Conservation (phyloP, 2,113 vertebrate genomes). For the Hippocampus guttulatus region DNA sequence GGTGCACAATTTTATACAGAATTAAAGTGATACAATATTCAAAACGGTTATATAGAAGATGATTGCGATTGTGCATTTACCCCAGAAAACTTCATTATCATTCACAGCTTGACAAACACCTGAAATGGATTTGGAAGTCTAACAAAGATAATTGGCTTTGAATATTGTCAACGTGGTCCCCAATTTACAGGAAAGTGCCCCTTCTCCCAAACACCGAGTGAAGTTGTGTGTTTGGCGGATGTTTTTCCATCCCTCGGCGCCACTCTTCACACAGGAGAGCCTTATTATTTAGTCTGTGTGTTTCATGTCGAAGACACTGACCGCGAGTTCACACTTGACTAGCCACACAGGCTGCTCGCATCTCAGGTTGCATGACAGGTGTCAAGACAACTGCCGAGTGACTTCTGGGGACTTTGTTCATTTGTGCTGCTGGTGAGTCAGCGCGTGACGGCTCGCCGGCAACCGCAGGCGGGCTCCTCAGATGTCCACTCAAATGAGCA, state of each 20-base stretch:
- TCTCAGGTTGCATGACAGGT: conserved; percentile 31
- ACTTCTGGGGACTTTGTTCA: conserved; percentile 40
- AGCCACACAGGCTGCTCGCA: conserved; percentile 26
- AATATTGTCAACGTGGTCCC: conserved; percentile 59
- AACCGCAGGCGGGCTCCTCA: conserved; percentile 37
- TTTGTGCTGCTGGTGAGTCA: conserved; percentile 53
- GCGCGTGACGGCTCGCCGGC: conserved; percentile 43
- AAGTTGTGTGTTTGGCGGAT: conserved; percentile 52
- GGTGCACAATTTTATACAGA: conserved; percentile 67
- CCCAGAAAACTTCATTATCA: conserved; percentile 68
- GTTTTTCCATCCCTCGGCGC: conserved; percentile 33
- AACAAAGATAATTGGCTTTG: conserved; percentile 68
- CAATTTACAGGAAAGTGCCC: conserved; percentile 61
- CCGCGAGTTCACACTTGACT: conserved; percentile 13
- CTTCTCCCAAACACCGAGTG: conserved; percentile 48
- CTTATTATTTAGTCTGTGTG: not conserved
- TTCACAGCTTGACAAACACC: conserved; percentile 71
- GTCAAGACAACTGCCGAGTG: conserved; percentile 17
- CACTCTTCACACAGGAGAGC: not conserved
- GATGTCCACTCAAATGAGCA: conserved; percentile 43
- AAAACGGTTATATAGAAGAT: conserved; percentile 67
- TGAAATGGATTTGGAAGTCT: conserved; percentile 62
- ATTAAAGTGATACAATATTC: conserved; percentile 71
- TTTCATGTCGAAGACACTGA: conserved; percentile 17
- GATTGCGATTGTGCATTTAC: conserved; percentile 63